These are phyloP conservation scores for Ariolimax columbianus DNA, from an alignment of 2,888 invertebrate species.

Conservation along the genomic window DNA sequence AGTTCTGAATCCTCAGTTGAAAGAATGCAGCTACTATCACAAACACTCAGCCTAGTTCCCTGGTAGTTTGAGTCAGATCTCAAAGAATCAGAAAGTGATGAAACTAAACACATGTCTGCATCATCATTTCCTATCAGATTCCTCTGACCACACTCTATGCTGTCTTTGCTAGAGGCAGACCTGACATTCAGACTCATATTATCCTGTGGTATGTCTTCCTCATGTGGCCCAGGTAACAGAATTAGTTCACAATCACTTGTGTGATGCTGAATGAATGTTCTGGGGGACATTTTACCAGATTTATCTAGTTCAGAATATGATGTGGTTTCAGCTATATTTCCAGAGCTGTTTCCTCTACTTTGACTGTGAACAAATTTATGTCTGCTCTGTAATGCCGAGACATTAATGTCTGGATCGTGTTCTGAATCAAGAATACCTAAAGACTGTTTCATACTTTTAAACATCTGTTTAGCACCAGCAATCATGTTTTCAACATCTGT, in stretches of 20 bases:
- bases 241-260: background rate
- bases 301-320: background rate
- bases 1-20: background rate
- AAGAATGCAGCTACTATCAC: background rate
- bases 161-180: background rate
- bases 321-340: background rate
- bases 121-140: background rate
- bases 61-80: background rate
- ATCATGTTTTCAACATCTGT: constrained; percentile 2
- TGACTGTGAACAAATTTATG: background rate
- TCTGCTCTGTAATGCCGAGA: background rate
- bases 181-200: background rate
- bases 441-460: background rate
- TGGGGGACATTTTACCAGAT: background rate
- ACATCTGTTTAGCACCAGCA: constrained; percentile 17
- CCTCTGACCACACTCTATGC: background rate
- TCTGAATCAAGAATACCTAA: background rate
- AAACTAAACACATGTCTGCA: background rate
- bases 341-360: background rate
- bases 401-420: no score
- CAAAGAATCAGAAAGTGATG: background rate
- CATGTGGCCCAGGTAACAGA: background rate
- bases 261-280: background rate
- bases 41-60: background rate
- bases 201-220: background rate